A percentile compares a stretch with the other conserved stretches of the same genome.
Conservation (phyloP, 1,140 invertebrate genomes). For the Halyomorpha halys region DNA sequence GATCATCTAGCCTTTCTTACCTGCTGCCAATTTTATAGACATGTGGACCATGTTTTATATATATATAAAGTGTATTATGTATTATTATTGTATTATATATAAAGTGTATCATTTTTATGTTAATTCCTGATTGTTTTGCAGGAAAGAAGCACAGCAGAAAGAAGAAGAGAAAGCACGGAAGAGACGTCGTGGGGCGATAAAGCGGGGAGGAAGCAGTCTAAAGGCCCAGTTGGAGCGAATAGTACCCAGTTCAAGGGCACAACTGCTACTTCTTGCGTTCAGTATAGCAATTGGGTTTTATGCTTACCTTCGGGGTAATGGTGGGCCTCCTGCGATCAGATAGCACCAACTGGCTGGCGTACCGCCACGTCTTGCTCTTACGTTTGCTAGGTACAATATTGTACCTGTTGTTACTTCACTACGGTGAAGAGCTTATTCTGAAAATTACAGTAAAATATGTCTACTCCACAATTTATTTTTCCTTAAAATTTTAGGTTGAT, state of each 20-base stretch:
- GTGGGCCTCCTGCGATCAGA: slow-evolving; percentile 12
- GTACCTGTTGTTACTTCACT: slow-evolving; percentile 9
- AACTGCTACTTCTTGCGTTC: slow-evolving; percentile 28
- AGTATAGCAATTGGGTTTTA: slow-evolving; percentile 31
- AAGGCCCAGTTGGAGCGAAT: slow-evolving; percentile 15
- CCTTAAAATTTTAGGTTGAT: background rate
- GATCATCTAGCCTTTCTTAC: too few species aligned
- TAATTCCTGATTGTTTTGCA: background rate
- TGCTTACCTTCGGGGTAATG: slow-evolving; percentile 27
- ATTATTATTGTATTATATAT: too few species aligned
- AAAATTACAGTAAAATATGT: background rate
- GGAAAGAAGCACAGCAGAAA: slow-evolving; percentile 21
- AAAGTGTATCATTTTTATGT: too few species aligned
- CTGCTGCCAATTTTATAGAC: too few species aligned
- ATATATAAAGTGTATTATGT: too few species aligned
- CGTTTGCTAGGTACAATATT: slow-evolving; percentile 22
- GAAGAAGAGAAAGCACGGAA: slow-evolving; percentile 11
- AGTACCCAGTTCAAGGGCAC: slow-evolving; percentile 19
- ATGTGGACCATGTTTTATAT: too few species aligned
- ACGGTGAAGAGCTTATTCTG: background rate
- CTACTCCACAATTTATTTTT: background rate
- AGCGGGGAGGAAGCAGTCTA: slow-evolving; percentile 1
- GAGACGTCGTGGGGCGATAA: slow-evolving; percentile 2
- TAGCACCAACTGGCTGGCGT: slow-evolving; percentile 22
- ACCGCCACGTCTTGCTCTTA: slow-evolving; percentile 23